A percentile compares a stretch with the other conserved stretches of the same genome.
These are phyloP conservation scores for Malthinus seriepunctatus DNA, from an alignment of 2,888 invertebrate genomes.

Conservation along the genomic window DNA sequence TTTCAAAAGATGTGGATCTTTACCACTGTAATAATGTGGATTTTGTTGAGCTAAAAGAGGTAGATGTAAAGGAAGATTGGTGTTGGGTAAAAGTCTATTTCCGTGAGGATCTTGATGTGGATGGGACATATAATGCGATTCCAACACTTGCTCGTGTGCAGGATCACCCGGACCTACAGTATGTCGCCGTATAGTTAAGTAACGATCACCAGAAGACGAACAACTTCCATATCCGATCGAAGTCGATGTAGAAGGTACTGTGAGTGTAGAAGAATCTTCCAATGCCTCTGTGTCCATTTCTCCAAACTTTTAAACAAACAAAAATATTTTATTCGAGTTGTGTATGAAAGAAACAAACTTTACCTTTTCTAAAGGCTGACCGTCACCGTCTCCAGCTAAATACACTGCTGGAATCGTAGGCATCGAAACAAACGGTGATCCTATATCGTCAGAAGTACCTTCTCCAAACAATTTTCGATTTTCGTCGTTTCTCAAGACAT, in stretches of 20 bases:
- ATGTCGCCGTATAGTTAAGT: conserved; percentile 77
- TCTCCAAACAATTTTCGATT: conserved; percentile 44
- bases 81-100: conserved; percentile 69
- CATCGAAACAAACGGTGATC: conserved; percentile 58
- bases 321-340: neutral
- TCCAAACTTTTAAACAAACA: conserved; percentile 61
- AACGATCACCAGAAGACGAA: conserved; percentile 50
- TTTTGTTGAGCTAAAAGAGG: conserved; percentile 84
- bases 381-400: conserved; percentile 56
- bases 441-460: conserved; percentile 45
- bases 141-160: conserved; percentile 74
- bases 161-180: conserved; percentile 94
- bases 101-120: conserved; percentile 46
- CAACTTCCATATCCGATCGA: conserved; percentile 44
- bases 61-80: conserved; percentile 82
- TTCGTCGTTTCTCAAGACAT: conserved; percentile 47
- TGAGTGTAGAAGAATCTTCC: conserved; percentile 46
- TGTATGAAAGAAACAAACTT: conserved; percentile 10
- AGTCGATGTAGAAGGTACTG: conserved; percentile 43
- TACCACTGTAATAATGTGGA: conserved; percentile 82
- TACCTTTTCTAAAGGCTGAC: conserved; percentile 66
- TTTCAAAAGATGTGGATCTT: conserved; percentile 91
- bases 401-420: conserved; percentile 59
- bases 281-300: conserved; percentile 57
- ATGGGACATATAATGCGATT: conserved; percentile 58